These are phyloP conservation scores for Argentina silus DNA, from an alignment of 2,797 vertebrate species.

Conservation along the genomic window DNA sequence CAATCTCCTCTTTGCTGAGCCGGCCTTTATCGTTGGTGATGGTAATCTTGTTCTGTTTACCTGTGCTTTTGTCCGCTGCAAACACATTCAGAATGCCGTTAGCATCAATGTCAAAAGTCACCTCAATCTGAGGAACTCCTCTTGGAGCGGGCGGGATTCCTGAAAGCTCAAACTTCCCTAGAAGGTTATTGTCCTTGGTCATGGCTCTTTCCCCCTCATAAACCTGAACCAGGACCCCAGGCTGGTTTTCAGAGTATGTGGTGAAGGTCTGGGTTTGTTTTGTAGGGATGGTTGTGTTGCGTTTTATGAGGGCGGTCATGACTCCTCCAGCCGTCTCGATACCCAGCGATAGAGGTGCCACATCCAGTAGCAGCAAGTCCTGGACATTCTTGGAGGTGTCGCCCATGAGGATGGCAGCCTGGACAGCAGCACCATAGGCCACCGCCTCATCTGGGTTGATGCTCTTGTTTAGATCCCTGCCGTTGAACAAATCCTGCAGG, in stretches of 20 bases:
- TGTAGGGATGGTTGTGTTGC: slow-evolving; percentile 89
- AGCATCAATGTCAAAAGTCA: slow-evolving; percentile 90
- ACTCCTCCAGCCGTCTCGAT: slow-evolving; percentile 89
- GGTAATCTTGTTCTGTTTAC: too few relatives aligned
- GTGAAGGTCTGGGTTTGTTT: slow-evolving; percentile 89
- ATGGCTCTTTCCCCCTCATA: slow-evolving; percentile 90
- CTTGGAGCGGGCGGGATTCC: slow-evolving; percentile 87
- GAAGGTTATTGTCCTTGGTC: slow-evolving; percentile 86
- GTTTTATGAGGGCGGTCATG: slow-evolving; percentile 88
- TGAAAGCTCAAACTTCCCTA: slow-evolving; percentile 88
- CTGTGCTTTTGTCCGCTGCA: slow-evolving; percentile 82
- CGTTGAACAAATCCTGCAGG: slow-evolving; percentile 31
- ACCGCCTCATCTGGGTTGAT: slow-evolving; percentile 90
- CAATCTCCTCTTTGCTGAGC: slow-evolving; percentile 89
- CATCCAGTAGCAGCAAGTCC: slow-evolving; percentile 85
- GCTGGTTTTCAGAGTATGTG: slow-evolving; percentile 89
- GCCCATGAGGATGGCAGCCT: slow-evolving; percentile 86
- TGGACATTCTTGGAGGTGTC: slow-evolving; percentile 74
- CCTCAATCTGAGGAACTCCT: slow-evolving; percentile 90
- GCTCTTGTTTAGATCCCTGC: slow-evolving; percentile 86
- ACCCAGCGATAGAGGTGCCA: slow-evolving; percentile 86
- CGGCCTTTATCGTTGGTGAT: slow-evolving; percentile 72
- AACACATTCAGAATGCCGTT: slow-evolving; percentile 90
- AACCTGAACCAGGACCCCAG: slow-evolving; percentile 89
- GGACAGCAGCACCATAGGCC: slow-evolving; percentile 88